Evolutionary conservation across 2,113 vertebrate genomes (phyloP).

Genomic region (Calyptomena viridis): DNA sequence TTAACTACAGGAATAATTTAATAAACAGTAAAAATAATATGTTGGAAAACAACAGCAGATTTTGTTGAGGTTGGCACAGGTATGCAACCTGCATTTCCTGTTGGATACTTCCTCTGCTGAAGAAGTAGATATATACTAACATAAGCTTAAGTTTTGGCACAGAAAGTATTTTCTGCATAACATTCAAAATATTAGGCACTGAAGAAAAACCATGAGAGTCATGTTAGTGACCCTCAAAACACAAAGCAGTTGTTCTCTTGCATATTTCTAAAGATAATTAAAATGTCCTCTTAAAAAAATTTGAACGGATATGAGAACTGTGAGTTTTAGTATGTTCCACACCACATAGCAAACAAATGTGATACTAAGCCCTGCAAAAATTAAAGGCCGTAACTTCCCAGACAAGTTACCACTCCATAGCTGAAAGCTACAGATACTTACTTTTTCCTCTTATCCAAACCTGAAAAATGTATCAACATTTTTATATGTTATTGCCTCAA

Average conservation of each 20-base stretch:
- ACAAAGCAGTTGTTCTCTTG: constrained; percentile 21
- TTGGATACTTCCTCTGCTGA: not conserved
- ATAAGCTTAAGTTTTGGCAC: not conserved
- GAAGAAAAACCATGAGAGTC: not conserved
- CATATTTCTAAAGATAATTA: constrained; percentile 8
- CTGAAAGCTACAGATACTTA: not conserved
- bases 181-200: not conserved
- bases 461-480: not conserved
- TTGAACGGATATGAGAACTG: constrained; percentile 8
- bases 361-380: not conserved
- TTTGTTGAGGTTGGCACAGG: not conserved
- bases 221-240: constrained; percentile 12
- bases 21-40: not conserved
- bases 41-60: not conserved
- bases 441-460: not conserved
- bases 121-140: not conserved
- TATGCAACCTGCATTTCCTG: not conserved
- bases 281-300: not conserved
- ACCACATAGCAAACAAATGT: not conserved
- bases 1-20: not conserved
- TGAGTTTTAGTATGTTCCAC: not conserved
- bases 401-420: not conserved
- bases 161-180: not conserved
- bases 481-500: not conserved
- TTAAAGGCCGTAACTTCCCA: not conserved